Conservation (phyloP, 1,140 invertebrate species). For the Drosophila sechellia region DNA sequence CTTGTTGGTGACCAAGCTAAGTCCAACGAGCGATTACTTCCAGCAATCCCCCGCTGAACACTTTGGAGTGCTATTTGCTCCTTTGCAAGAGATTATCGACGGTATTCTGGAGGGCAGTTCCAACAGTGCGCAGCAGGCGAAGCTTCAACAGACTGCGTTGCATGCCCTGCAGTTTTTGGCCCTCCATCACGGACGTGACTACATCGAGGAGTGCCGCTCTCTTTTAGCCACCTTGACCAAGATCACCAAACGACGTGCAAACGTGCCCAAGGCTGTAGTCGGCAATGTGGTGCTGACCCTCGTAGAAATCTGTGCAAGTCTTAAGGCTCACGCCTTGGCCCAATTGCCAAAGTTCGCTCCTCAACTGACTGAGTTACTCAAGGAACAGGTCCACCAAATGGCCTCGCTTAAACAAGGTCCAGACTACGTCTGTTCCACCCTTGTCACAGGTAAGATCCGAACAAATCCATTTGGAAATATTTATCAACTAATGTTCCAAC, state of each 20-base stretch:
- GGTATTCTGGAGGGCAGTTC: constrained; percentile 85
- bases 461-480: not conserved
- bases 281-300: constrained; percentile 92
- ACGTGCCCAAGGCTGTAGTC: constrained; percentile 88
- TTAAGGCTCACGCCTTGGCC: constrained; percentile 90
- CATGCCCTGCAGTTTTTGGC: constrained; percentile 93
- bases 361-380: constrained; percentile 88
- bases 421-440: constrained; percentile 86
- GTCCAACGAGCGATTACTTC: constrained; percentile 88
- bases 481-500: not conserved
- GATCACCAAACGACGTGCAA: constrained; percentile 86
- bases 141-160: constrained; percentile 92
- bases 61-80: constrained; percentile 87
- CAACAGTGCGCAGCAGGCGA: constrained; percentile 86
- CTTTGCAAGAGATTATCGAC: constrained; percentile 88
- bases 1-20: constrained; percentile 91
- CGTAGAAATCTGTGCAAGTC: constrained; percentile 90
- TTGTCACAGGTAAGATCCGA: constrained; percentile 87
- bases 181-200: constrained; percentile 87
- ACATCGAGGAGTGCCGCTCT: constrained; percentile 88
- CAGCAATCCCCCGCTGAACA: constrained; percentile 85
- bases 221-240: constrained; percentile 88
- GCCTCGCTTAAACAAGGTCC: constrained; percentile 84
- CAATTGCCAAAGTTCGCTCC: constrained; percentile 92
- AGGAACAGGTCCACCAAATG: constrained; percentile 85